These are phyloP conservation scores for Acropora yongei DNA, from an alignment of 64 coral and sea anemone genomes.

Conservation along the genomic window DNA sequence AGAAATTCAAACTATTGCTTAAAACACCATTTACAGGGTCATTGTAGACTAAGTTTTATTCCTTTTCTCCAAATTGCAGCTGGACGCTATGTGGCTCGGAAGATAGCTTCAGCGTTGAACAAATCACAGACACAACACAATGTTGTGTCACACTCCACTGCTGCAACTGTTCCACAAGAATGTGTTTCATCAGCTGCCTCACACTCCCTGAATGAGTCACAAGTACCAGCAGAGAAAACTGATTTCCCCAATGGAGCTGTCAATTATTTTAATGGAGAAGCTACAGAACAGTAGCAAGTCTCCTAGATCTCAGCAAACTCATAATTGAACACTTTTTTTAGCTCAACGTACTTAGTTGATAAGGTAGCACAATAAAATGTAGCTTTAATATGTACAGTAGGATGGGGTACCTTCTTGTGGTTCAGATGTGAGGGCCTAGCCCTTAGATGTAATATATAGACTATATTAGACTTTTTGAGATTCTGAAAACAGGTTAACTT, in stretches of 20 bases:
- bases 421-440: not conserved
- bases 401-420: no score
- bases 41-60: not conserved
- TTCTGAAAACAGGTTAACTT: not conserved
- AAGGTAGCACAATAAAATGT: no score
- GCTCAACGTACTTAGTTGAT: no score
- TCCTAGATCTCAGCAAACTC: no score
- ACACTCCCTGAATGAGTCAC: no score
- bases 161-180: not conserved
- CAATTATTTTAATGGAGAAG: no score
- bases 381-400: no score
- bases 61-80: not conserved
- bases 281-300: no score
- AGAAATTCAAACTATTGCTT: not conserved
- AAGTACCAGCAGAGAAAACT: no score
- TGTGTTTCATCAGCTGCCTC: not conserved
- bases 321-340: no score
- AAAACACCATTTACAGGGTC: not conserved
- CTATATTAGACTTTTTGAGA: not conserved
- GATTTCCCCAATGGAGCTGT: no score
- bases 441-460: not conserved
- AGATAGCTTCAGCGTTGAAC: constrained; percentile 15
- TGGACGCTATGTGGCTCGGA: constrained; percentile 36
- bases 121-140: not conserved
- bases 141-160: not conserved